Conservation (phyloP, 1,140 invertebrate species). For the Ctenoplectra terminalis region DNA sequence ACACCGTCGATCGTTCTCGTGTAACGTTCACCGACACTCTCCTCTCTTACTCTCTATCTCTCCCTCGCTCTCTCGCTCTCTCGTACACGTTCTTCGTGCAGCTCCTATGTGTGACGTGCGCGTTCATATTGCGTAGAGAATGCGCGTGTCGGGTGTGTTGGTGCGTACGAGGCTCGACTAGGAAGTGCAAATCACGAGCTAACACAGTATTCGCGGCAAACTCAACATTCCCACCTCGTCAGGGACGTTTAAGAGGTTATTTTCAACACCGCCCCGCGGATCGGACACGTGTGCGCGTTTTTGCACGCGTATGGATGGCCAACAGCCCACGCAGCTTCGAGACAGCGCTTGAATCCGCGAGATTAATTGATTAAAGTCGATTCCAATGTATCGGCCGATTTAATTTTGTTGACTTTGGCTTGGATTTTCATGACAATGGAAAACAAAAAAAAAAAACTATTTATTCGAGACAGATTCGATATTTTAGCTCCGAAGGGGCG, state of each 20-base stretch:
- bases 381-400: background rate
- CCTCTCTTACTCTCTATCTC: background rate
- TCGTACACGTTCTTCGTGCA: too few species aligned
- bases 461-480: background rate
- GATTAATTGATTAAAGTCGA: constrained; percentile 6
- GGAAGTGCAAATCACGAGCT: constrained; percentile 77
- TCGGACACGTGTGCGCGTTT: constrained; percentile 16
- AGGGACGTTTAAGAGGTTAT: constrained; percentile 79
- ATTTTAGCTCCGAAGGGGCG: background rate
- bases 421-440: background rate
- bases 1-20: constrained; percentile 11
- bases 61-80: background rate
- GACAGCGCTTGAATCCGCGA: background rate
- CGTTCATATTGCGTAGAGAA: background rate
- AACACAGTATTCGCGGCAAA: constrained; percentile 75
- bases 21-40: background rate
- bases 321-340: background rate
- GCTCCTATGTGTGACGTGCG: background rate
- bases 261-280: constrained; percentile 70
- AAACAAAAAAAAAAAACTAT: too few species aligned
- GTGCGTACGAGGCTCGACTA: constrained; percentile 68
- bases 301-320: background rate
- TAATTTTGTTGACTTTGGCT: constrained; percentile 28
- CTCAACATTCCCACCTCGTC: constrained; percentile 78
- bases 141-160: background rate